phyloP scores from a whole-genome alignment of 92 coral and sea anemone genomes.

The Zoanthus gigantus region DNA sequence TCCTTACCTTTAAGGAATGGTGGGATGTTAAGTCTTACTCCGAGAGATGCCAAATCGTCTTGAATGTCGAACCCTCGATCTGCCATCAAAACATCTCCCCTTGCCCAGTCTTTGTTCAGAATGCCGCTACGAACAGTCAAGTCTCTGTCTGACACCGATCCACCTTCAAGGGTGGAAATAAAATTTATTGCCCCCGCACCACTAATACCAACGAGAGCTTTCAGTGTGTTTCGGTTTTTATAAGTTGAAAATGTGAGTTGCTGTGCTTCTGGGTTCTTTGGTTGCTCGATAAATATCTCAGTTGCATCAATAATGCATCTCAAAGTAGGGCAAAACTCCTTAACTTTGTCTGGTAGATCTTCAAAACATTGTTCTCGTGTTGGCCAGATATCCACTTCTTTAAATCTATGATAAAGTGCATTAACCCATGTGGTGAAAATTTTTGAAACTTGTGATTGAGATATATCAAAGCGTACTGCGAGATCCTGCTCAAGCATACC shows the following conservation, averaged over 20 bases:
- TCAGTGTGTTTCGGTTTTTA: slow-evolving; percentile 53
- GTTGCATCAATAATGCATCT: slow-evolving; percentile 67
- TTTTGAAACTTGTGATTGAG: slow-evolving; percentile 49
- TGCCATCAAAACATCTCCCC: slow-evolving; percentile 64
- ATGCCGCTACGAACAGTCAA: slow-evolving; percentile 49
- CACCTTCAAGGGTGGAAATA: slow-evolving; percentile 59
- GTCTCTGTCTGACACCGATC: slow-evolving; percentile 60
- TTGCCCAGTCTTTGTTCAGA: slow-evolving; percentile 55
- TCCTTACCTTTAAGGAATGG: slow-evolving; percentile 47
- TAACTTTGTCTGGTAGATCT: slow-evolving; percentile 53
- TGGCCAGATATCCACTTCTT: slow-evolving; percentile 62
- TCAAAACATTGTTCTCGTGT: slow-evolving; percentile 17
- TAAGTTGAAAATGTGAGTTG: slow-evolving; percentile 53
- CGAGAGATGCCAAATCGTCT: slow-evolving; percentile 54
- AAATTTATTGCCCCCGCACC: slow-evolving; percentile 58
- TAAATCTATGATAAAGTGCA: slow-evolving; percentile 49
- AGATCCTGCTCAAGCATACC: slow-evolving; percentile 44
- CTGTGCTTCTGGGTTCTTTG: slow-evolving; percentile 58
- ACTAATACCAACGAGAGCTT: slow-evolving; percentile 57
- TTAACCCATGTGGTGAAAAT: slow-evolving; percentile 52
- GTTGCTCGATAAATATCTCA: slow-evolving; percentile 61
- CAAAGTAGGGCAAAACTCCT: slow-evolving; percentile 48
- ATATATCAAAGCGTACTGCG: slow-evolving; percentile 9
- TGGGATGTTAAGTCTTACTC: slow-evolving; percentile 54
- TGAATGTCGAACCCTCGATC: slow-evolving; percentile 54